These are phyloP conservation scores for Rhyacophila brunnea DNA, from an alignment of 1,140 invertebrate species.

Conservation along the genomic window DNA sequence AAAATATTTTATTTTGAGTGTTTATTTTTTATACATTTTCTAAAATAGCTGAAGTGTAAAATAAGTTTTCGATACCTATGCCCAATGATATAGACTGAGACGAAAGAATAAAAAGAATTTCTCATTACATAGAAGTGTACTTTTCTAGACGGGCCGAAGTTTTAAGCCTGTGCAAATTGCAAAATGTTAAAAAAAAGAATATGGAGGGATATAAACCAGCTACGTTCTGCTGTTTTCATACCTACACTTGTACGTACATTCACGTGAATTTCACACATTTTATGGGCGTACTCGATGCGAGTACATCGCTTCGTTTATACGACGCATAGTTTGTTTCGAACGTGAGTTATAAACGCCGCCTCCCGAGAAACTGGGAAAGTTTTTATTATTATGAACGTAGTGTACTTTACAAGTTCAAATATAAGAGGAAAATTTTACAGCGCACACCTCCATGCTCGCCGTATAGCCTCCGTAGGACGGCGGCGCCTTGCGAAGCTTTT, in stretches of 20 bases:
- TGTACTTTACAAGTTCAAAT: conserved; percentile 21
- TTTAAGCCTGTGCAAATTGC: conserved; percentile 4
- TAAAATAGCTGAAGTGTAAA: too few relatives aligned
- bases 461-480: too few relatives aligned
- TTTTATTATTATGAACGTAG: conserved; percentile 30
- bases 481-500: not conserved
- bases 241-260: conserved; percentile 13
- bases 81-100: too few relatives aligned
- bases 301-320: conserved; percentile 26
- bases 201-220: conserved; percentile 6
- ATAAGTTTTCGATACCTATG: too few relatives aligned
- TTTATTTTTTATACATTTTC: too few relatives aligned
- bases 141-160: not conserved
- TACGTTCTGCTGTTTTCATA: conserved; percentile 9
- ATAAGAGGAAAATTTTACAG: conserved; percentile 26
- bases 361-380: conserved; percentile 15
- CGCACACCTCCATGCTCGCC: not conserved
- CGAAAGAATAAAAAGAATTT: not conserved
- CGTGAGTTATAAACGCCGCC: conserved; percentile 32
- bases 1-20: too few relatives aligned
- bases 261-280: conserved; percentile 25
- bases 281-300: conserved; percentile 20
- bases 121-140: not conserved
- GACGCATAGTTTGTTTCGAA: conserved; percentile 34
- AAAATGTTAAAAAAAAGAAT: not conserved